Percentiles rank a stretch among this genome's conserved stretches.
phyloP scores from a whole-genome alignment of 2,113 vertebrate genomes.

The Nibea albiflora region DNA sequence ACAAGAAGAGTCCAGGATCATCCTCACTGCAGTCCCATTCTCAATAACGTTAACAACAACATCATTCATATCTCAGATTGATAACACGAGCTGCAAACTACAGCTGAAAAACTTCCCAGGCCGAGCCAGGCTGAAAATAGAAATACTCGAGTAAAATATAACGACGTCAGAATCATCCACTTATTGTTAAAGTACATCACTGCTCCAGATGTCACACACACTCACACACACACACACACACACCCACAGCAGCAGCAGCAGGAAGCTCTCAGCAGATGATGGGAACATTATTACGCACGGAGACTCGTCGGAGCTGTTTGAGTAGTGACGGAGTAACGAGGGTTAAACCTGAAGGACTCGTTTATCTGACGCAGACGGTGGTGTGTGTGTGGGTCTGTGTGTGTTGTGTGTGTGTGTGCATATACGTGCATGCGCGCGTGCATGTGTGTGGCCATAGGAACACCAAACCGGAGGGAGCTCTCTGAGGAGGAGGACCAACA shows the following conservation, averaged over 20 bases:
- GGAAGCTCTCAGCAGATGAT: no score
- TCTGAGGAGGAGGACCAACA: background rate
- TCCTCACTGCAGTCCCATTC: no score
- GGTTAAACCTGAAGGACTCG: constrained; percentile 23
- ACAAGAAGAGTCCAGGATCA: no score
- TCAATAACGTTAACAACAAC: no score
- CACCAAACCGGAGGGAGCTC: background rate
- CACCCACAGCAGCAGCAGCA: no score
- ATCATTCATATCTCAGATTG: no score
- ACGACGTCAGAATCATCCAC: no score
- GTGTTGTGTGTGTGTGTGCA: constrained; percentile 5
- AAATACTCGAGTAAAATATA: no score
- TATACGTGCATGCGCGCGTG: background rate
- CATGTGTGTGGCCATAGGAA: background rate
- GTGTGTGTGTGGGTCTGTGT: constrained; percentile 11
- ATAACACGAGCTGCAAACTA: no score
- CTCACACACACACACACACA: constrained; percentile 5
- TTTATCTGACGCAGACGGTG: background rate
- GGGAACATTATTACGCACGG: background rate
- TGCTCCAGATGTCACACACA: background rate
- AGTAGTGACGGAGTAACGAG: background rate
- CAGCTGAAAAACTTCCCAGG: no score
- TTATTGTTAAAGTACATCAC: no score
- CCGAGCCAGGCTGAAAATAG: no score
- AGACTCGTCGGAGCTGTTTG: background rate